Conservation (phyloP, 2,888 invertebrate genomes). For the Xestia sexstrigata region DNA sequence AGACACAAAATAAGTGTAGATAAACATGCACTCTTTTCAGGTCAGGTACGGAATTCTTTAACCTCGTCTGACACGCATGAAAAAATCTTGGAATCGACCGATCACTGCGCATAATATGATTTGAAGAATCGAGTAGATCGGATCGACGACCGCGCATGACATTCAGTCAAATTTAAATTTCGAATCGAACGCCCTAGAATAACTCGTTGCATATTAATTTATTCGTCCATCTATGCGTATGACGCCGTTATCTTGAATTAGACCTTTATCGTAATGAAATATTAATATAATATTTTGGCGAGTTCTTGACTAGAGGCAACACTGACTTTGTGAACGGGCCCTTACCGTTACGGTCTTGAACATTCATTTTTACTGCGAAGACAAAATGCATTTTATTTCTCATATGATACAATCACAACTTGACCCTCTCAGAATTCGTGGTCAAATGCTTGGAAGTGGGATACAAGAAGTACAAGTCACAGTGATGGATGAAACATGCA, state of each 20-base stretch:
- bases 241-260: conserved; percentile 55
- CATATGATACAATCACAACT: conserved; percentile 19
- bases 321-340: conserved; percentile 27
- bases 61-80: conserved; percentile 54
- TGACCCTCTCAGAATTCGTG: conserved; percentile 23
- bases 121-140: conserved; percentile 37
- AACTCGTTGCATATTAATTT: conserved; percentile 56
- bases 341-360: conserved; percentile 34
- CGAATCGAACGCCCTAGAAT: conserved; percentile 60
- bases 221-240: too few relatives aligned
- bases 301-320: conserved; percentile 35
- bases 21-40: conserved; percentile 6
- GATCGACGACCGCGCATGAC: conserved; percentile 56
- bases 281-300: conserved; percentile 50
- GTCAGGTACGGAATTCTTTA: conserved; percentile 26
- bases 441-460: conserved; percentile 33
- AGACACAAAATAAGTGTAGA: not conserved
- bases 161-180: conserved; percentile 66
- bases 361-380: conserved; percentile 48
- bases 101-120: conserved; percentile 62
- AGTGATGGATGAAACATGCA: not conserved
- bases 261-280: conserved; percentile 49
- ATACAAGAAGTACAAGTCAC: not conserved
- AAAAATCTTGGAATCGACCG: conserved; percentile 63
- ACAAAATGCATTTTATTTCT: conserved; percentile 48